phyloP scores from a whole-genome alignment of 2,888 invertebrate genomes.

The Pachydiplax longipennis region DNA sequence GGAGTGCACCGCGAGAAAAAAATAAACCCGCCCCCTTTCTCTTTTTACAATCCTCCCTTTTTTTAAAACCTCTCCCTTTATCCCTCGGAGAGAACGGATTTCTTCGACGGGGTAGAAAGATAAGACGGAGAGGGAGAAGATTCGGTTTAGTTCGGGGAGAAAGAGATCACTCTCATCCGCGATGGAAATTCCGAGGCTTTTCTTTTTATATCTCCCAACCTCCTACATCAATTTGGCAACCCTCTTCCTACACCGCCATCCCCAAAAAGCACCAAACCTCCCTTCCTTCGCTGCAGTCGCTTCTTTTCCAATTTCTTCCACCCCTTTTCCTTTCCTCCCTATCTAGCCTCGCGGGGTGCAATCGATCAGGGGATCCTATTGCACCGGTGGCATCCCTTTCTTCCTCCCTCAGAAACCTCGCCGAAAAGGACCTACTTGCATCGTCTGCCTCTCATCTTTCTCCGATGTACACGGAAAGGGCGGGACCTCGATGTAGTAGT shows the following conservation, averaged over 20 bases:
- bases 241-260: neutral
- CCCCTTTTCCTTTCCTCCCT: neutral
- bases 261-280: neutral
- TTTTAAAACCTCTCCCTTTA: neutral
- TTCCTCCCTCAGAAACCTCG: neutral
- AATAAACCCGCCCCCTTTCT: too few species aligned
- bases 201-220: neutral
- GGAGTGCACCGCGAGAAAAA: neutral
- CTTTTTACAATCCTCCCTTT: neutral
- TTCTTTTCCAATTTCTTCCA: neutral
- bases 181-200: neutral
- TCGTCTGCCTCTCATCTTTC: neutral
- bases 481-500: neutral
- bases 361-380: neutral
- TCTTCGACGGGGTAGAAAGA: neutral
- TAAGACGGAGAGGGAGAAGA: neutral
- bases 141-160: neutral
- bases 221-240: neutral
- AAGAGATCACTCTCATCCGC: neutral
- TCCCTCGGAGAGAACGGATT: neutral
- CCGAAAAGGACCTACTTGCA: neutral
- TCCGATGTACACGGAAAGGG: neutral
- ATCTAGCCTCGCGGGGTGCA: neutral
- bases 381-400: neutral
- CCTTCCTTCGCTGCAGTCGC: neutral